Evolutionary conservation across 2,113 vertebrate genomes (phyloP).

Genomic region (Planiliza haematocheilus): DNA sequence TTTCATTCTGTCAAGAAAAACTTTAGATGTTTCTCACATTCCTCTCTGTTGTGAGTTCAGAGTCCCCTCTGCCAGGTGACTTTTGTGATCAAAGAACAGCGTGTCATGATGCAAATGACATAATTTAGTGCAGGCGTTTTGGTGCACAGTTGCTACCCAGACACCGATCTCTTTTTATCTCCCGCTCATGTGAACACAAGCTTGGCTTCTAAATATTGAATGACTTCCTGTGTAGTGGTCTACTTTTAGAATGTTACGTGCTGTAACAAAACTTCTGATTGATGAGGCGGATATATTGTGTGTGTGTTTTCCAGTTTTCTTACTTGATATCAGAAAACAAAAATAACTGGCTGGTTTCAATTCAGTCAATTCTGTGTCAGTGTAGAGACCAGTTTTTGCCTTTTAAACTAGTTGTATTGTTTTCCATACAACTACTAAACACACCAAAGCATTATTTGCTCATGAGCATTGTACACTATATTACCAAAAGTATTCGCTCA

Average conservation of each 20-base stretch:
- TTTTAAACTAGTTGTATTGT: too few species aligned
- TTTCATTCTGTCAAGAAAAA: neutral
- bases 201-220: slow-evolving; percentile 62
- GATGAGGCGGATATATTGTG: neutral
- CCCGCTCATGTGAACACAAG: slow-evolving; percentile 38
- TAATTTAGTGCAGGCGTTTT: slow-evolving; percentile 16
- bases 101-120: neutral
- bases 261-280: slow-evolving; percentile 7
- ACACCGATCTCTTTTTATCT: slow-evolving; percentile 23
- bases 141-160: slow-evolving; percentile 7
- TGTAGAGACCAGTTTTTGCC: too few species aligned
- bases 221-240: slow-evolving; percentile 27
- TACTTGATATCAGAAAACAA: too few species aligned
- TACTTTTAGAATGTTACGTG: slow-evolving; percentile 50
- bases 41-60: neutral
- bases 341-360: too few species aligned
- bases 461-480: too few species aligned
- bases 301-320: neutral
- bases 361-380: too few species aligned
- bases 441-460: too few species aligned
- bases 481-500: too few species aligned
- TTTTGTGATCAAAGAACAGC: slow-evolving; percentile 7
- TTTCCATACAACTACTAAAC: too few species aligned
- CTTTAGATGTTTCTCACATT: neutral
- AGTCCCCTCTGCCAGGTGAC: neutral